Evolutionary conservation across 2,113 vertebrate genomes (phyloP), one percentile per base, ranked within the genome.

Genomic region (Pygoscelis adeliae): DNA sequence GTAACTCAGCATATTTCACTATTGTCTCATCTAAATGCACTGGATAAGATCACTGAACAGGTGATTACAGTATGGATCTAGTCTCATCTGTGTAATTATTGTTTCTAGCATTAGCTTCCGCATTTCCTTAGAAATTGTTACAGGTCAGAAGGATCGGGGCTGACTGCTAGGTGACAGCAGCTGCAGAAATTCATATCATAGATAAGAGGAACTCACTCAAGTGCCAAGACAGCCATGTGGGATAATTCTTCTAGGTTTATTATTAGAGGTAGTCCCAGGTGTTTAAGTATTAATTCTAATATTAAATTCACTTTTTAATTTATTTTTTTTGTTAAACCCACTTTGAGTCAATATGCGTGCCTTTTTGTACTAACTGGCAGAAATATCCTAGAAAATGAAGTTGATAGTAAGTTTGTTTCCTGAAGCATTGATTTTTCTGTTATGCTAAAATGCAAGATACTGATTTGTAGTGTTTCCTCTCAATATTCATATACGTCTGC

Each of bases 1-100:
- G 58, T 89, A 85, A 95, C 38, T 67, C 56, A 49, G 49, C 17
- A 6, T 62, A 89, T 94, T 59, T 66, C 82, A 52, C 63, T 21
- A 74, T 13, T 79, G 55, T 40, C 36, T 87, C 42, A 53, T 89
- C 63, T 81, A 77, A 93, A 63, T 78, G 61, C 27, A 32, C 34
- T 53, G 42, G 42, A 74, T 71, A 83, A 58, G 21, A 66, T 72
- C 83, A 93, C 38, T 76, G 55, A 95, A 86, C 49, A 96, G 80
- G 46, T 49, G 36, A 65, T 65, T 79, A 59, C 10, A 32, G 18
- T 46, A 44, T 32, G 62, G 32, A 78, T 71, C 79, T 70, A 79
- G 53, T 92, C 62, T 91, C 89, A 74, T 46, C 53, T 83, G 21
- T 84, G 53, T 56, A 87, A 94, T 94, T 95, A 77, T 61, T 94